Conservation (phyloP, 2,797 vertebrate genomes). For the Premnoplex brunnescens region DNA sequence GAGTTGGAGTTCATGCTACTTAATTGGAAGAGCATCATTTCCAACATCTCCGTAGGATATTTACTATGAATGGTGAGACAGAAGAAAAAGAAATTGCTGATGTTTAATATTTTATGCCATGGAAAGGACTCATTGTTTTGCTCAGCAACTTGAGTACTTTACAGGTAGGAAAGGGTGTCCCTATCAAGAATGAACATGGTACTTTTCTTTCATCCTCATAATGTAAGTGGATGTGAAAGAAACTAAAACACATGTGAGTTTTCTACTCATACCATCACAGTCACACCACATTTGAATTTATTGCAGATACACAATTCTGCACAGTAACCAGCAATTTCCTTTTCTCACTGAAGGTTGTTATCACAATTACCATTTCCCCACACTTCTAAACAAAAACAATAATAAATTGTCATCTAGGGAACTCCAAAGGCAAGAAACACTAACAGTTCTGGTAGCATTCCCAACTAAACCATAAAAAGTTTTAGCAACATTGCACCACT, state of each 20-base stretch:
- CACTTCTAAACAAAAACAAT: slow-evolving; percentile 20
- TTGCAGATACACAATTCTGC: background rate
- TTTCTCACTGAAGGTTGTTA: background rate
- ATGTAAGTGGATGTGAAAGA: background rate
- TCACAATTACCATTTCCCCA: background rate
- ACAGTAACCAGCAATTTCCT: background rate
- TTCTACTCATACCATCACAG: background rate
- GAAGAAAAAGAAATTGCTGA: background rate
- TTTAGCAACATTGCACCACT: background rate
- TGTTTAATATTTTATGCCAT: background rate
- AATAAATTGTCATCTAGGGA: slow-evolving; percentile 38
- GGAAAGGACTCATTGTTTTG: background rate
- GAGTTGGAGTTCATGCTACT: background rate
- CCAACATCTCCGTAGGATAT: background rate
- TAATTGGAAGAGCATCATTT: background rate
- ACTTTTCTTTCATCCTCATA: background rate
- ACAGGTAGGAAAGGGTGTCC: background rate
- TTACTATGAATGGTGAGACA: background rate
- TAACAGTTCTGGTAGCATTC: background rate
- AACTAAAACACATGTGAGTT: background rate
- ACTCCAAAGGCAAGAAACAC: slow-evolving; percentile 49
- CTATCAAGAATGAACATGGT: background rate
- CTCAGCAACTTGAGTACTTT: background rate
- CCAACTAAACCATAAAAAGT: background rate
- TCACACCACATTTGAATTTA: background rate